Base-by-base conservation (phyloP, 2,888 invertebrate genomes). In the Folsomia manolachei region DNA sequence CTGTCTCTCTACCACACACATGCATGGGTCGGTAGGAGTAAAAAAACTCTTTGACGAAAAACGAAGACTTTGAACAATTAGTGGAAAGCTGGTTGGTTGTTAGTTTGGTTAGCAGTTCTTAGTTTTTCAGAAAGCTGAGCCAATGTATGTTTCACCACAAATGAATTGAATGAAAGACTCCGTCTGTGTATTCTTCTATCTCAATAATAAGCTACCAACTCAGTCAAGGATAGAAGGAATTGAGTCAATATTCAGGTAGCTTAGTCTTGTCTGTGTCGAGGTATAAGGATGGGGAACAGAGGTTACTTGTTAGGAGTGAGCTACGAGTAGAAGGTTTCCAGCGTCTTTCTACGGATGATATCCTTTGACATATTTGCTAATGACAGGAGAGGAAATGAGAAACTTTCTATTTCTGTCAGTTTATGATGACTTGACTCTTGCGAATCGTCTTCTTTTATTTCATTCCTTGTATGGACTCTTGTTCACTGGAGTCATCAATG, bases 281-380 rank as follows among this genome's bases (percentile, higher is more conserved):
- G 4, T 39, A 39, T 39, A 39, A 4, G 14, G 4, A 9, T 39
- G 39, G 39, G 4, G 39, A 39, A 39, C 39, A n/a, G n/a, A n/a
- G n/a, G n/a, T n/a, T n/a, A n/a, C n/a, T n/a, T n/a, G n/a, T n/a
- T n/a, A n/a, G n/a, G n/a, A n/a, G n/a, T 14, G 39, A 9, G 14
- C 14, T 39, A 39, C 14, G 14, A 4, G 14, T 39, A 9, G 4
- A 14, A 14, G 4, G 39, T 9, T 9, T 14, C 39, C 39, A 14
- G 14, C 39, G 39, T 14, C 39, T 56, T 56, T n/a, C 56, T 19
- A 56, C 56, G 56, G 56, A n/a, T 56, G 56, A 63, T 23, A 63
- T 63, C 63, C 65, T 66, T 66, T 66, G 65, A 66, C 65, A 66
- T 66, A 66, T 66, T 66, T 66, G 65, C 65, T 66, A 66, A 66